Conservation (phyloP, 2,888 invertebrate genomes). For the Flabesymbios commensalis region DNA sequence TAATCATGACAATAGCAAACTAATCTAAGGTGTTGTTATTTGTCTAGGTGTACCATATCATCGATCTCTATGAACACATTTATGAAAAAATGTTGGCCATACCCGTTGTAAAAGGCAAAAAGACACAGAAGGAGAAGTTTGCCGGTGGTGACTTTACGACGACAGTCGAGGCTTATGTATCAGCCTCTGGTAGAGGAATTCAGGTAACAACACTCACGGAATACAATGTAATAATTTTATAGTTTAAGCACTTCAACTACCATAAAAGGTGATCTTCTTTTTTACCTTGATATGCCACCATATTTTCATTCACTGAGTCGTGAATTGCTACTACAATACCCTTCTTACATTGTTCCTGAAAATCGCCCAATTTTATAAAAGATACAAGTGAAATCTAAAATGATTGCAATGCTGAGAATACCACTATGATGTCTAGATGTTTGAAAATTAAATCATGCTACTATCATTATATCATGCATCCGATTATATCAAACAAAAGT, state of each 20-base stretch:
- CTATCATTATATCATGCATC: too few relatives aligned
- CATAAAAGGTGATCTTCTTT: too few relatives aligned
- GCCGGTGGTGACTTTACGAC: conserved; percentile 97
- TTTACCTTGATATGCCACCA: too few relatives aligned
- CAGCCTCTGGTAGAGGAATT: conserved; percentile 90
- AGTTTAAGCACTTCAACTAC: too few relatives aligned
- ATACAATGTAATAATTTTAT: not conserved
- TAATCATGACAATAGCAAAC: too few relatives aligned
- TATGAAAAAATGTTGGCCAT: conserved; percentile 91
- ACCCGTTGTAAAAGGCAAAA: conserved; percentile 77
- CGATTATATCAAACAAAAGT: too few relatives aligned
- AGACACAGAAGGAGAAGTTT: conserved; percentile 99
- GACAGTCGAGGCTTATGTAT: conserved; percentile 93
- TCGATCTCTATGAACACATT: conserved; percentile 84
- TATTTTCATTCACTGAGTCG: too few relatives aligned
- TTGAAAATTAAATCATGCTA: too few relatives aligned
- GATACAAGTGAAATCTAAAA: too few relatives aligned
- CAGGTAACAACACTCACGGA: conserved; percentile 66
- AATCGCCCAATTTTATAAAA: not conserved
- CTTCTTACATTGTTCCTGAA: not conserved
- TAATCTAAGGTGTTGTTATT: not conserved
- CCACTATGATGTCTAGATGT: too few relatives aligned
- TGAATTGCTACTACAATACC: too few relatives aligned
- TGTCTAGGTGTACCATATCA: conserved; percentile 60
- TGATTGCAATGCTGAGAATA: too few relatives aligned